Evolutionary conservation across 2,797 vertebrate species (phyloP), one percentile per base, ranked within the genome.

Genomic region (Champsocephalus gunnari): DNA sequence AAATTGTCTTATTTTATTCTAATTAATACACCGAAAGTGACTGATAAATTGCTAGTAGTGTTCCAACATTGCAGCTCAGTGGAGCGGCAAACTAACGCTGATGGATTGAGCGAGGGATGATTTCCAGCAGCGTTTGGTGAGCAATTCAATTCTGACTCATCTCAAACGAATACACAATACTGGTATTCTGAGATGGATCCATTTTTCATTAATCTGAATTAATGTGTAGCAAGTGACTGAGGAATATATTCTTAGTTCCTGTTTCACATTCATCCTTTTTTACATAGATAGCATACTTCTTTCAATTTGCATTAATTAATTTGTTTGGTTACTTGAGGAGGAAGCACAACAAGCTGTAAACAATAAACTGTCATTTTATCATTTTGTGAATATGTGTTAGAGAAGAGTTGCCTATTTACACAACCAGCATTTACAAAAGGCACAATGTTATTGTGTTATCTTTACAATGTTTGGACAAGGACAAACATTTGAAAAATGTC

Each of bases 121-220:
- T 72, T 73, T 56, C 12, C 12, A 13, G 3, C 2, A 9, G 43
- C 41, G 14, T 53, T 71, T 66, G 1, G 24, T 1, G 7, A 32
- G 49, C 57, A 50, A 63, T 82, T 74, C 38, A 28, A 49, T 63
- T 54, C 32, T 56, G 48, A 65, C 51, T 67, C 43, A 71, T 63
- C 19, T 66, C 9, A 54, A n/a, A n/a, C 14, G 76, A 10, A 48
- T 45, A 56, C 43, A 41, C 10, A 21, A 57, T 16, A 6, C 6
- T 24, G 19, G 60, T 14, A 3, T 24, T 21, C 16, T 44, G 32
- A 12, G 12, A 21, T 50, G 41, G 48, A 6, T 49, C 10, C 3
- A 32, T 9, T 66, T 73, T 71, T 21, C 12, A 61, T 66, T 57
- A 13, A 7, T 45, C 32, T n/a, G 10, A 47, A 9, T 12, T 16